These are phyloP conservation scores for Cnemophilus loriae DNA, from an alignment of 2,113 vertebrate genomes.

Conservation along the genomic window DNA sequence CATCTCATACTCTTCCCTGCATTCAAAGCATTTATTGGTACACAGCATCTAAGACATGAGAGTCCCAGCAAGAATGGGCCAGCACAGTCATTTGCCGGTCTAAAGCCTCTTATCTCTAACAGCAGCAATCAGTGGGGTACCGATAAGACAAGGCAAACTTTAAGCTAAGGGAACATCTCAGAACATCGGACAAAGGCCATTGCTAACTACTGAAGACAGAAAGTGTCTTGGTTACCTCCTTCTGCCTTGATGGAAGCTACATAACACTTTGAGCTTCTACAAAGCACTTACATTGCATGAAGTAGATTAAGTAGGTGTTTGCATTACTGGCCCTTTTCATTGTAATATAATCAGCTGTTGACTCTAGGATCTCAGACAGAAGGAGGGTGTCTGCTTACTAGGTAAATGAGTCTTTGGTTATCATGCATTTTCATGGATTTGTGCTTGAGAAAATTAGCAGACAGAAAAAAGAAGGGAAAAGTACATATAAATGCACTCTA, in stretches of 20 bases:
- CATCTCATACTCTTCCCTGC: neutral
- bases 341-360: neutral
- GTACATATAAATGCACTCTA: neutral
- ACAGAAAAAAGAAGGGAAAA: neutral
- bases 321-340: neutral
- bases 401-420: neutral
- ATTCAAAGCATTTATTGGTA: neutral
- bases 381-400: neutral
- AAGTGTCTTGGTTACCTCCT: neutral
- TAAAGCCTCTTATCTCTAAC: neutral
- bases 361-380: neutral
- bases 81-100: neutral
- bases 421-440: neutral
- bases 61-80: neutral
- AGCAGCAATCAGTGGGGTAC: neutral
- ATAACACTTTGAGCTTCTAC: neutral
- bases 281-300: neutral
- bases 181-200: neutral
- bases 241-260: neutral
- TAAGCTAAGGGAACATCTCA: neutral
- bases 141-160: neutral
- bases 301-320: neutral
- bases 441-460: neutral
- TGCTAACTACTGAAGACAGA: neutral
- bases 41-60: neutral